Evolutionary conservation across 1,140 invertebrate species (phyloP).

Genomic region (Lordiphosa clarofinis): DNA sequence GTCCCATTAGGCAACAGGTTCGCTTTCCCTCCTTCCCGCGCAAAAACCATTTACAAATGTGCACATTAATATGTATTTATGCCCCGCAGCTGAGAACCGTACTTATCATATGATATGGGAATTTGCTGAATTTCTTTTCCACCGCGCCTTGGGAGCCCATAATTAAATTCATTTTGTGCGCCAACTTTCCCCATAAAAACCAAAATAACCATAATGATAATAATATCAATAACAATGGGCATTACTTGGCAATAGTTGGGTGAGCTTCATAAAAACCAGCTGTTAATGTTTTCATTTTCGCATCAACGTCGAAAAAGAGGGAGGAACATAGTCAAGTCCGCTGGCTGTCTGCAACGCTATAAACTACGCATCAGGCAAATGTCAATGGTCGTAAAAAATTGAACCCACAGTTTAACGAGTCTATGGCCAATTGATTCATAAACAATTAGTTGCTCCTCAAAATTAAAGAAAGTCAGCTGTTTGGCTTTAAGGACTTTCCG

Average conservation of each 20-base stretch:
- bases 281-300: constrained; percentile 61
- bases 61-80: constrained; percentile 31
- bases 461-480: neutral
- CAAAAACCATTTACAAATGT: constrained; percentile 15
- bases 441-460: constrained; percentile 47
- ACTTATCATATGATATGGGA: constrained; percentile 12
- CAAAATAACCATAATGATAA: constrained; percentile 56
- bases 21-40: neutral
- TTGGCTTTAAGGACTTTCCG: neutral
- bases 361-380: constrained; percentile 49
- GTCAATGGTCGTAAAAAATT: constrained; percentile 57
- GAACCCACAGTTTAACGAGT: constrained; percentile 43
- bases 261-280: constrained; percentile 59
- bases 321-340: constrained; percentile 15
- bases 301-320: constrained; percentile 21
- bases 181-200: constrained; percentile 61
- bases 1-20: constrained; percentile 53
- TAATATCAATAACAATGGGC: constrained; percentile 52
- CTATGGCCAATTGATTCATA: constrained; percentile 50
- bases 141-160: constrained; percentile 15
- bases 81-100: constrained; percentile 21
- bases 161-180: constrained; percentile 66
- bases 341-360: constrained; percentile 22
- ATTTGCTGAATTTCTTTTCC: constrained; percentile 14
- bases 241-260: constrained; percentile 66